Percentiles rank a stretch among this genome's conserved stretches.
Conservation (phyloP, 2,888 invertebrate species). For the Galeruca laticollis region DNA sequence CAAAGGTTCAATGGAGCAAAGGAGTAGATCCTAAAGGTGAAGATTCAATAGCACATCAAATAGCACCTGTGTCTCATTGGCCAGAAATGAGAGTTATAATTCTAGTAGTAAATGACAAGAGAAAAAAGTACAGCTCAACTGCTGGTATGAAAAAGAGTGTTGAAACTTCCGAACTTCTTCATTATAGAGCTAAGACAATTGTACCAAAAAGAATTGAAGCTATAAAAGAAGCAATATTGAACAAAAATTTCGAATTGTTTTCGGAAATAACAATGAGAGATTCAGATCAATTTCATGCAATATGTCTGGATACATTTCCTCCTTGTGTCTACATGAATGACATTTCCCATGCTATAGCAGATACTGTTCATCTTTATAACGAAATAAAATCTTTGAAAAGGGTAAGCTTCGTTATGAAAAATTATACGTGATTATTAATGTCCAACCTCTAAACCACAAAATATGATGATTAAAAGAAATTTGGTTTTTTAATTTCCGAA, state of each 20-base stretch:
- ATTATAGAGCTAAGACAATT: conserved; percentile 77
- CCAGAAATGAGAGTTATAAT: conserved; percentile 90
- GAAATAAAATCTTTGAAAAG: conserved; percentile 72
- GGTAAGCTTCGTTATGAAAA: conserved; percentile 63
- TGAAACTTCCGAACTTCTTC: conserved; percentile 85
- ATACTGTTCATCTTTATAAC: conserved; percentile 89
- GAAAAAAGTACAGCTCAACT: conserved; percentile 89
- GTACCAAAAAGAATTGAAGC: conserved; percentile 79
- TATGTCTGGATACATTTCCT: conserved; percentile 93
- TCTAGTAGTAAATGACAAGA: conserved; percentile 85
- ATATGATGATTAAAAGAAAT: too few species aligned
- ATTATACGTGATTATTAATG: too few species aligned
- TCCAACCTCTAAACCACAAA: not conserved
- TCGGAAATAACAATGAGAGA: conserved; percentile 97
- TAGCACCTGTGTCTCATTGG: conserved; percentile 85
- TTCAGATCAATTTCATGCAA: conserved; percentile 96
- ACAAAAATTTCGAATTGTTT: conserved; percentile 83
- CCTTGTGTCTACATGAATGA: conserved; percentile 95
- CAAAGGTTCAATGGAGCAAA: conserved; percentile 85
- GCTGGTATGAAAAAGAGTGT: conserved; percentile 88
- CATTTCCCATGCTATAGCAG: conserved; percentile 82
- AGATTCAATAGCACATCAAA: conserved; percentile 83
- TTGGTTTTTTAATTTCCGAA: too few species aligned
- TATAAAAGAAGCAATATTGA: conserved; percentile 72
- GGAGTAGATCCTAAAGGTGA: conserved; percentile 73